Evolutionary conservation across 1,140 invertebrate species (phyloP), one percentile per base, ranked within the genome.

Genomic region (Drosophila truncata): DNA sequence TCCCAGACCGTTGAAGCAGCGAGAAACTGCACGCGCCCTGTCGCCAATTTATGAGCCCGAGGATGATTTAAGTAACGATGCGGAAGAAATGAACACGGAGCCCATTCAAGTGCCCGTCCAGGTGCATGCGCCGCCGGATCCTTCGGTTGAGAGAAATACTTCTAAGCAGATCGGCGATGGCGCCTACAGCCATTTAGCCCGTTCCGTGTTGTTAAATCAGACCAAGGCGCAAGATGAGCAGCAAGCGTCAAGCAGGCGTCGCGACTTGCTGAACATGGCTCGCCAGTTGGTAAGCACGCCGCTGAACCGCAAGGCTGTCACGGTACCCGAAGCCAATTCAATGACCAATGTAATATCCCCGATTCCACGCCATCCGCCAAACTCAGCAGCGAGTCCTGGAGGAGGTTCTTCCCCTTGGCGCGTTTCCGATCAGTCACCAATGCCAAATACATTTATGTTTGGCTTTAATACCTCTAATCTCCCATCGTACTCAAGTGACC

Each of bases 401-500:
- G 61, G 46, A 14, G 50, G 33, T 8, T 10, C 41, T n/a, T 91
- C 91, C 7, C 91, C 91, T 2, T 92, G 91, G 91, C 91, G 91
- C 11, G 77, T 92, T 10, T 58, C 80, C 10, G 87, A 88, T 20
- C 71, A 79, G 20, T 54, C 58, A 2, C 35, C 63, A 9, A 23
- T 92, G 59, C 91, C 91, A 2, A 83, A 79, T 46, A 78, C 82
- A 20, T 92, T 92, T 44, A 57, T 54, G 27, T 92, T 92, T 37
- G 78, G 77, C 13, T 66, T 80, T 9, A 90, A 92, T 37, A 86
- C 66, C 33, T 87, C 78, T 13, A 75, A 86, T n/a, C 42, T 92
- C 20, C 91, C 91, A 1, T 92, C 91, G 3, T 92, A 90, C 59
- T 92, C 91, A 42, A 91, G 91, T 81, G 91, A 92, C 39, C 80